Evolutionary conservation across 2,797 vertebrate species (phyloP).

Genomic region (Myotis findleyi): DNA sequence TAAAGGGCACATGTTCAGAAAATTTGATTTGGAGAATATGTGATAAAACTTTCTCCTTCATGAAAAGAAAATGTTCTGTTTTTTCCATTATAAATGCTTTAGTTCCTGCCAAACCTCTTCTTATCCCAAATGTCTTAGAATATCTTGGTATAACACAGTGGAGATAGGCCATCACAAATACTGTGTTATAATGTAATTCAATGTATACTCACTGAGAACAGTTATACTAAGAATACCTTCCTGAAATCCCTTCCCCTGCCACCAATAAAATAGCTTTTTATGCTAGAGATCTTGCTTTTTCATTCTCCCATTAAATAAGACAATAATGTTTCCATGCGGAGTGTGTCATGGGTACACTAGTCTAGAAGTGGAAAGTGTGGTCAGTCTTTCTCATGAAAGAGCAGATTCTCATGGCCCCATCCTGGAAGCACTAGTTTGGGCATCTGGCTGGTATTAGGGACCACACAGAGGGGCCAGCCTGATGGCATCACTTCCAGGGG

Average conservation of each 20-base stretch:
- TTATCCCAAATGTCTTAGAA: constrained; percentile 58
- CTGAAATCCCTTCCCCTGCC: constrained; percentile 25
- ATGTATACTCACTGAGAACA: neutral
- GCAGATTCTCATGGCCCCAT: neutral
- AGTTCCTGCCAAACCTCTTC: constrained; percentile 57
- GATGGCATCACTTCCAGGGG: neutral
- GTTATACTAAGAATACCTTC: constrained; percentile 2
- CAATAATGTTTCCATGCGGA: neutral
- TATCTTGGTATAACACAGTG: constrained; percentile 38
- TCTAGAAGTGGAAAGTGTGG: neutral
- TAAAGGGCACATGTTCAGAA: constrained; percentile 48
- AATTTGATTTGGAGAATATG: constrained; percentile 60
- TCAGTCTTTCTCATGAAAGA: neutral
- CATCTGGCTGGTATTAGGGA: neutral
- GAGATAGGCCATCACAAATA: neutral
- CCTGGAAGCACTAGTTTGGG: neutral
- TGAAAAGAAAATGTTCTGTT: constrained; percentile 69
- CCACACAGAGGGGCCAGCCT: neutral
- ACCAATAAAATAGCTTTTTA: constrained; percentile 6
- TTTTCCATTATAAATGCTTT: constrained; percentile 62
- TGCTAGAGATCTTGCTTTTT: neutral
- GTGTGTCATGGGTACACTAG: neutral
- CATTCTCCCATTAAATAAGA: neutral
- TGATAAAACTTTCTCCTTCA: constrained; percentile 50
- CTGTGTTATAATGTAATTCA: constrained; percentile 41